Base-by-base conservation (phyloP, 2,797 vertebrate species). In the Glyptemys insculpta region DNA sequence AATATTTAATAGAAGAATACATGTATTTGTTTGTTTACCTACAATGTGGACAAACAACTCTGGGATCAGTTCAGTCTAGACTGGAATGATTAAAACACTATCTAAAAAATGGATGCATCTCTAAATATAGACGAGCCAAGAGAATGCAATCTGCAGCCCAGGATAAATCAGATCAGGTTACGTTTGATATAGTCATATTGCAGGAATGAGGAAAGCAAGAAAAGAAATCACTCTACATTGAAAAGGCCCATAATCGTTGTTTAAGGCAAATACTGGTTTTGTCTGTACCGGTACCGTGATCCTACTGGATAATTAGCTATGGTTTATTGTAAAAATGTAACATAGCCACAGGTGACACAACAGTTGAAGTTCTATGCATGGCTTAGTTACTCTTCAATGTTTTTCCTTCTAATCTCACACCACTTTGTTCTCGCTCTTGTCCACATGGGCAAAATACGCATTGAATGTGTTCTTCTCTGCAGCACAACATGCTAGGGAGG, bases 1-100 rank as follows among this genome's bases (percentile, higher is more conserved):
- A 96, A 96, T 96, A 96, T 95, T 97, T 97, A 97, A 92, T 86
- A 72, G 86, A 54, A 91, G 89, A 85, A 87, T 56, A 85, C 44
- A 47, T 87, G 87, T 89, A 81, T 94, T 97, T 89, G 87, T 96
- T 97, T 95, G 89, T 92, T 97, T 86, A 74, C 87, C 19, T 1
- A 12, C 76, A 92, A n/a, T 72, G 88, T 93, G 87, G 86, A 92
- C 93, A 93, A 87, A 74, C 62, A 81, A 88, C 89, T 87, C 90
- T 29, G 93, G 83, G 90, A 88, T 90, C 91, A 87, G 82, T 85
- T 80, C 93, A 57, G 82, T 79, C 52, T 78, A 65, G 86, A 90
- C 81, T 82, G 59, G 84, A 83, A 86, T 74, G 87, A 91, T 76
- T 57, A n/a, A 83, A 96, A 23, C 19, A 59, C 34, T 49, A 23